phyloP scores from a whole-genome alignment of 2,113 vertebrate species.

The Percina caprodes region DNA sequence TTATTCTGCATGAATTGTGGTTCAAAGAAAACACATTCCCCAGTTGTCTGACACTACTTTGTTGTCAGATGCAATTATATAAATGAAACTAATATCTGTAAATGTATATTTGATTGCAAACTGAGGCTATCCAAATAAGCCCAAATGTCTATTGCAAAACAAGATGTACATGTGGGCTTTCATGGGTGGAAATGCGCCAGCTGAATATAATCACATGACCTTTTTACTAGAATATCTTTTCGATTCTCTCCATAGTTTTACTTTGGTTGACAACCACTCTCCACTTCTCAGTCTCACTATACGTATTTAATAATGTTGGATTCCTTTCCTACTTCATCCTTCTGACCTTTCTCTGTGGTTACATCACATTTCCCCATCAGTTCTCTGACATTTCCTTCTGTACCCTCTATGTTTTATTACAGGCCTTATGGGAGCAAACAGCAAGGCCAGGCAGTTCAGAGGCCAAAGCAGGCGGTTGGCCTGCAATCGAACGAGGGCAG shows the following conservation, averaged over 20 bases:
- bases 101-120: not conserved
- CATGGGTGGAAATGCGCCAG: conserved; percentile 1
- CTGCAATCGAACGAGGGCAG: not conserved
- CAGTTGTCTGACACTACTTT: too few species aligned
- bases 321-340: conserved; percentile 22
- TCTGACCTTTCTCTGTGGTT: conserved; percentile 72
- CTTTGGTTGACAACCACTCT: conserved; percentile 27
- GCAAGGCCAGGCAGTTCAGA: conserved; percentile 40
- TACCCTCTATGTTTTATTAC: conserved; percentile 57
- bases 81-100: too few species aligned
- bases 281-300: conserved; percentile 19
- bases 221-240: conserved; percentile 26
- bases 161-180: not conserved
- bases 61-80: too few species aligned
- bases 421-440: conserved; percentile 36
- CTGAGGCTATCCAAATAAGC: not conserved
- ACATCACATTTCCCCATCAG: conserved; percentile 66
- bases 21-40: too few species aligned
- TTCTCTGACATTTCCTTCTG: conserved; percentile 67
- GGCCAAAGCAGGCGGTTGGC: conserved; percentile 18
- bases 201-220: conserved; percentile 17
- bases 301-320: conserved; percentile 45
- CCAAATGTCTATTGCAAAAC: not conserved
- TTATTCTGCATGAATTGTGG: too few species aligned
- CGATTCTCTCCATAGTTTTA: conserved; percentile 31